Conservation (phyloP, 1,140 invertebrate species). For the Ooceraea biroi region DNA sequence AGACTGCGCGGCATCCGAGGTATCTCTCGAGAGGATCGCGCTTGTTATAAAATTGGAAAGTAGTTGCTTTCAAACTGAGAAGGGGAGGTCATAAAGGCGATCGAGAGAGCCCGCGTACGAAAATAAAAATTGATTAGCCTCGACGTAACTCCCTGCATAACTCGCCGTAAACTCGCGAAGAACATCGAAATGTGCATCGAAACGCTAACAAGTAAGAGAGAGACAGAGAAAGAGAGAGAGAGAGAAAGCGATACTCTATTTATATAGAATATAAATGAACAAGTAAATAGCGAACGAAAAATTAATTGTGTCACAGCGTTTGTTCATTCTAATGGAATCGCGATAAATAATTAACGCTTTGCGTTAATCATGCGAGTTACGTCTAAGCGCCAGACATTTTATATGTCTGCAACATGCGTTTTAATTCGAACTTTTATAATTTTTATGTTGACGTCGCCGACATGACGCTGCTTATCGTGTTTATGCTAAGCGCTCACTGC, state of each 20-base stretch:
- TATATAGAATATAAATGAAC: not conserved
- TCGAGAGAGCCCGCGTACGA: not conserved
- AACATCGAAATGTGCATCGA: too few species aligned
- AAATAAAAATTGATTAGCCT: slow-evolving; percentile 45
- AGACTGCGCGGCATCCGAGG: slow-evolving; percentile 45
- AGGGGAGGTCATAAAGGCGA: slow-evolving; percentile 3
- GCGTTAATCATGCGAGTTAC: too few species aligned
- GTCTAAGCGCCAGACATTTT: too few species aligned
- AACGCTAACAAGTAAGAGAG: not conserved
- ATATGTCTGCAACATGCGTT: not conserved
- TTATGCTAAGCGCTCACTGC: too few species aligned
- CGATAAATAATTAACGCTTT: too few species aligned
- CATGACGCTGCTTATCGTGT: too few species aligned
- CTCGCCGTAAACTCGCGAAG: not conserved
- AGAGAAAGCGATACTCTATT: not conserved
- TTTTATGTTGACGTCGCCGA: not conserved
- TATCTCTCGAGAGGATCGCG: slow-evolving; percentile 25
- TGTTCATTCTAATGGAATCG: too few species aligned
- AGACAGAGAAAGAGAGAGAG: not conserved
- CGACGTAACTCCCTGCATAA: not conserved
- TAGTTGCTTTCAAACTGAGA: not conserved
- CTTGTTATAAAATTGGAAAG: slow-evolving; percentile 51
- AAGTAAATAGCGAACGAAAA: not conserved
- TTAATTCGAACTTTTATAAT: not conserved
- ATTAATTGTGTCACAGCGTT: not conserved